Conservation (phyloP, 2,113 vertebrate genomes). For the Ctenodactylus gundi region DNA sequence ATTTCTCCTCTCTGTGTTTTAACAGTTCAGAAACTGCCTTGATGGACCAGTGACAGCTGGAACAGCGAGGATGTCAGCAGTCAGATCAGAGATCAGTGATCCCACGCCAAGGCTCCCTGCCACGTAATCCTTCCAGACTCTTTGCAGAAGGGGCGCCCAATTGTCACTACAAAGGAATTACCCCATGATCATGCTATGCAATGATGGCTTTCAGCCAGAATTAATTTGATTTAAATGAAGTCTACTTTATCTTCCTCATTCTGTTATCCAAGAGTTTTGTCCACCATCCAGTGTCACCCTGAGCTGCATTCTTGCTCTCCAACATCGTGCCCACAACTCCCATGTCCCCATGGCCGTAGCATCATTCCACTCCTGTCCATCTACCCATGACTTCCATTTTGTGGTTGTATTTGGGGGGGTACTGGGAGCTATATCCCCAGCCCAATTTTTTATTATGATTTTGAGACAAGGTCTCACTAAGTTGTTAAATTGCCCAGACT, state of each 20-base stretch:
- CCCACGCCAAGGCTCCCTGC: background rate
- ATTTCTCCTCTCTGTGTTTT: background rate
- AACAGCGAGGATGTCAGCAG: background rate
- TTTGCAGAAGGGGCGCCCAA: background rate
- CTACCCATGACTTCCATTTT: background rate
- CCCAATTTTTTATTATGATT: too few species aligned
- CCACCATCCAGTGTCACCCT: background rate
- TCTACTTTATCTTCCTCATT: background rate
- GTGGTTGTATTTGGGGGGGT: too few species aligned
- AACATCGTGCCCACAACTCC: too few species aligned
- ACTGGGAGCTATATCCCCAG: too few species aligned
- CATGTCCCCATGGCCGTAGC: background rate
- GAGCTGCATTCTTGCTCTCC: background rate
- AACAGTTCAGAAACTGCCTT: background rate
- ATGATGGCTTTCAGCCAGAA: background rate
- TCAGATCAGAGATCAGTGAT: background rate
- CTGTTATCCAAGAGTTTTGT: background rate
- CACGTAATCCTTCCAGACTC: background rate
- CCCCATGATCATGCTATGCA: too few species aligned
- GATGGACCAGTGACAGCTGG: fast-evolving
- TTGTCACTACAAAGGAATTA: background rate
- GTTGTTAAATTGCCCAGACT: too few species aligned
- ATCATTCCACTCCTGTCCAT: background rate
- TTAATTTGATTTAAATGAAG: background rate
- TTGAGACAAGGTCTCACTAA: too few species aligned